Conservation (phyloP, 2,888 invertebrate species). For the Mesochorus sp. region DNA sequence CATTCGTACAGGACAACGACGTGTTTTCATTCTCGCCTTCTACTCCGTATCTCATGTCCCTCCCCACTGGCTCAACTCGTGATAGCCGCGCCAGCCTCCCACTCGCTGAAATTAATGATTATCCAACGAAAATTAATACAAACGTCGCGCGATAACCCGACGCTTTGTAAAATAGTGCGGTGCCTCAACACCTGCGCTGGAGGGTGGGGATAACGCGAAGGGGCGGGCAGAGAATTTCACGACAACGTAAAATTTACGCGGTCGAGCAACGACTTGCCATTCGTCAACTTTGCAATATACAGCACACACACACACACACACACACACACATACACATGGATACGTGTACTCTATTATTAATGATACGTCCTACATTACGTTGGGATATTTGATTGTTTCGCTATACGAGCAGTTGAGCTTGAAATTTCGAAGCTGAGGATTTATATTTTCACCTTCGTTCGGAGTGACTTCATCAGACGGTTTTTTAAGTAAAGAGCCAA, state of each 20-base stretch:
- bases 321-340: neutral
- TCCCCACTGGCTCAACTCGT: slow-evolving; percentile 10
- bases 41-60: slow-evolving; percentile 30
- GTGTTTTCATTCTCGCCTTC: slow-evolving; percentile 26
- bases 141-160: slow-evolving; percentile 57
- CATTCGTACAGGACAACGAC: slow-evolving; percentile 16
- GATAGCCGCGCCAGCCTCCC: neutral
- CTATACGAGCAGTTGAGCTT: neutral
- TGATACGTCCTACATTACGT: neutral
- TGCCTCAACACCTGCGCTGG: slow-evolving; percentile 33
- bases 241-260: slow-evolving; percentile 39
- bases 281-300: slow-evolving; percentile 33
- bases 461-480: too few relatives aligned
- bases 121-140: slow-evolving; percentile 64
- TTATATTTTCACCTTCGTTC: too few relatives aligned
- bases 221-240: slow-evolving; percentile 2
- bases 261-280: slow-evolving; percentile 24
- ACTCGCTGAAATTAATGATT: slow-evolving; percentile 59
- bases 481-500: too few relatives aligned
- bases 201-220: neutral
- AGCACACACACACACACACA: neutral
- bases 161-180: slow-evolving; percentile 44
- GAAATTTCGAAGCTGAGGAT: neutral
- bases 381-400: slow-evolving; percentile 2
- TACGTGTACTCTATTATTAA: slow-evolving; percentile 23